Evolutionary conservation across 1,140 invertebrate genomes (phyloP).

Genomic region (Sarcophaga peregrina): DNA sequence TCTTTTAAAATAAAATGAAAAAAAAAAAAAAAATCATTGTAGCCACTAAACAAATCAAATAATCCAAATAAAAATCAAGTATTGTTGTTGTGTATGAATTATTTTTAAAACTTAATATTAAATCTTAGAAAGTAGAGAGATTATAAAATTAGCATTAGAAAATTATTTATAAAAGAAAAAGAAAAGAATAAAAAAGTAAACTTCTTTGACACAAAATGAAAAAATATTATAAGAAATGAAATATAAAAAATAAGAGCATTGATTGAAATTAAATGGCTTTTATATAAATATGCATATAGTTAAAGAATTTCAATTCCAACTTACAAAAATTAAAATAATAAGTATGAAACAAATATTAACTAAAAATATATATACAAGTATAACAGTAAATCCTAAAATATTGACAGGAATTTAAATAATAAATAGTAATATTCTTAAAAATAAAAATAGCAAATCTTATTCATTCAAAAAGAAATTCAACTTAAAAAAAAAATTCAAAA

Average conservation of each 20-base stretch:
- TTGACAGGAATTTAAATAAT: not conserved
- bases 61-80: constrained; percentile 10
- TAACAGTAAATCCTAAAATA: not conserved
- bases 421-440: not conserved
- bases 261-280: not conserved
- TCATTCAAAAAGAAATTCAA: no score
- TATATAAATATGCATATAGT: not conserved
- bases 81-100: constrained; percentile 38
- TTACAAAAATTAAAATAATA: not conserved
- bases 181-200: not conserved
- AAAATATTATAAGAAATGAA: no score
- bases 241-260: not conserved
- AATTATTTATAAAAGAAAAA: not conserved
- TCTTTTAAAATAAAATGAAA: not conserved
- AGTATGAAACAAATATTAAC: not conserved
- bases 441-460: no score
- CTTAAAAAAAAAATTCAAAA: no score
- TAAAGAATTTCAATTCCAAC: not conserved
- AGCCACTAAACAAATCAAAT: no score
- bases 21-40: not conserved
- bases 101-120: not conserved
- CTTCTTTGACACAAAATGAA: not conserved
- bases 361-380: not conserved
- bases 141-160: constrained; percentile 21
- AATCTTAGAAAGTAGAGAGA: constrained; percentile 19